Evolutionary conservation across 2,113 vertebrate genomes (phyloP).

Genomic region (Hepsetus odoe): DNA sequence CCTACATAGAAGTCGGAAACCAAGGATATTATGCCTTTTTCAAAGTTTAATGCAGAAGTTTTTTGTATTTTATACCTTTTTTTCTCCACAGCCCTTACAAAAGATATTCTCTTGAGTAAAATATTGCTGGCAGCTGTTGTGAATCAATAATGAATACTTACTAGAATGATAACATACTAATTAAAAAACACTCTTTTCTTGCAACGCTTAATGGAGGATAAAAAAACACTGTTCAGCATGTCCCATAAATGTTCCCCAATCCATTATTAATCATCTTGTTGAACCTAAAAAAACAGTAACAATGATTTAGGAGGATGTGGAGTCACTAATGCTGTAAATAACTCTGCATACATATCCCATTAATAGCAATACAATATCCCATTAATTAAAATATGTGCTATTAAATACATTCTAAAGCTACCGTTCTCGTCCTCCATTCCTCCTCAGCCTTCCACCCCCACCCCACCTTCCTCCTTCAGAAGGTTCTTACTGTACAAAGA

Average conservation of each 20-base stretch:
- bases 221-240: not conserved
- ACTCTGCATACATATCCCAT: not conserved
- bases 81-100: not conserved
- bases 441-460: not conserved
- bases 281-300: not conserved
- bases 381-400: no score
- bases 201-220: not conserved
- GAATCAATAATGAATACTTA: constrained; percentile 26
- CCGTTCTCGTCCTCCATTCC: not conserved
- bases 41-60: not conserved
- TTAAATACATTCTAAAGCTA: not conserved
- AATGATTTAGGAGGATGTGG: not conserved
- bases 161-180: not conserved
- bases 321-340: not conserved
- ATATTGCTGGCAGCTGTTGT: constrained; percentile 1
- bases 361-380: constrained; percentile 14
- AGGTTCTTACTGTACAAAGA: not conserved
- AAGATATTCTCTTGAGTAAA: not conserved
- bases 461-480: constrained; percentile 11
- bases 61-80: not conserved
- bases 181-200: constrained; percentile 1
- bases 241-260: not conserved
- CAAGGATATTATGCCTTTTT: not conserved
- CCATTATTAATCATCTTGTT: not conserved
- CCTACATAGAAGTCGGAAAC: not conserved